phyloP scores from a whole-genome alignment of 1,140 invertebrate species.

The Acromyrmex echinatior region DNA sequence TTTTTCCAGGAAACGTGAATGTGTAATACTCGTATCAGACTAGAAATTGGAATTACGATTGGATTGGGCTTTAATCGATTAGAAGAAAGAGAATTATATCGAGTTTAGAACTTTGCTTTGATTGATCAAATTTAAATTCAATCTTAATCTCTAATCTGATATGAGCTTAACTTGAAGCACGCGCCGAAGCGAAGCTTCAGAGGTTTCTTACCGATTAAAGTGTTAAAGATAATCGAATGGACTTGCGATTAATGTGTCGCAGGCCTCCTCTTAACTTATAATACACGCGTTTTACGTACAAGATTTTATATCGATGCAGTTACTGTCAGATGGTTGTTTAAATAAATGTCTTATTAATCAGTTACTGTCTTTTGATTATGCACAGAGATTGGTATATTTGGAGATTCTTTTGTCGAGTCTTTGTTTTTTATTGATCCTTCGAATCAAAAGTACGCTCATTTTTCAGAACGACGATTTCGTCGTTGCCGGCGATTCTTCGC shows the following conservation, averaged over 20 bases:
- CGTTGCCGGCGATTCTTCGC: conserved; percentile 91
- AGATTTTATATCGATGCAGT: conserved; percentile 60
- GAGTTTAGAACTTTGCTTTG: too few relatives aligned
- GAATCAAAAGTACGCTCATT: not conserved
- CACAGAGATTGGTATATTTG: not conserved
- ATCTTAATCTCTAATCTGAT: too few relatives aligned
- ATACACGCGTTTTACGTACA: conserved; percentile 58
- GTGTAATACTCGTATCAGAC: not conserved
- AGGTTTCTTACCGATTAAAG: conserved; percentile 1
- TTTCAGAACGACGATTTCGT: conserved; percentile 89
- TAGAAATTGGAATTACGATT: too few relatives aligned
- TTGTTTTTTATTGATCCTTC: conserved; percentile 1
- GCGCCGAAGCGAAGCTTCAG: not conserved
- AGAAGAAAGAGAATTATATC: too few relatives aligned
- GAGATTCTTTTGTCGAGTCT: not conserved
- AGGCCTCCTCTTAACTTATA: conserved; percentile 39
- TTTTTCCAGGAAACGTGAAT: not conserved
- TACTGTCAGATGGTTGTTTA: conserved; percentile 57
- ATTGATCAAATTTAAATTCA: too few relatives aligned
- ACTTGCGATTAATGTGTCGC: conserved; percentile 6
- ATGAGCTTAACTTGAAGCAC: not conserved
- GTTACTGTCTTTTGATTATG: conserved; percentile 24
- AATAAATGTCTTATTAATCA: conserved; percentile 60
- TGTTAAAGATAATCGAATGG: conserved; percentile 25
- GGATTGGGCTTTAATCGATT: too few relatives aligned